Conservation (phyloP, 2,888 invertebrate species). For the Cremastinae sp. region DNA sequence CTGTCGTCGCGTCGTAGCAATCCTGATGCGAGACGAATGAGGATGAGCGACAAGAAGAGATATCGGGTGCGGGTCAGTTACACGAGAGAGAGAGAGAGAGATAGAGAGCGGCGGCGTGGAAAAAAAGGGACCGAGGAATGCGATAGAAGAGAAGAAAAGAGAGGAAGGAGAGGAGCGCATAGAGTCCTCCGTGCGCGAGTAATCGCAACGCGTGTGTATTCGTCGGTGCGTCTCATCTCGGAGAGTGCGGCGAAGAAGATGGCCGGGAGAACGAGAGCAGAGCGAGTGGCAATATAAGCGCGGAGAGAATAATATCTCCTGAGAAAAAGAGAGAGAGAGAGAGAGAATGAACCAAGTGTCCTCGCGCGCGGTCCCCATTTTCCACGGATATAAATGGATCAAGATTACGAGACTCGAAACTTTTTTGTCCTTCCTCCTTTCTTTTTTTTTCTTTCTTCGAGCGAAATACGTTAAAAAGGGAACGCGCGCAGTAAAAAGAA, state of each 20-base stretch:
- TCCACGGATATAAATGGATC: slow-evolving; percentile 48
- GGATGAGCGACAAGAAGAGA: neutral
- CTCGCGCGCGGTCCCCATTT: slow-evolving; percentile 34
- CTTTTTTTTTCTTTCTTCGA: slow-evolving; percentile 49
- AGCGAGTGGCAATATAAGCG: no score
- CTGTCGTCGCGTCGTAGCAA: no score
- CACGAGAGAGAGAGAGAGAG: neutral
- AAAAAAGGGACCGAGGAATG: neutral
- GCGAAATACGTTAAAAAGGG: slow-evolving; percentile 18
- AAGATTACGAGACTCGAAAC: slow-evolving; percentile 51
- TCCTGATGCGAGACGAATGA: neutral
- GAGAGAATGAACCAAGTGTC: slow-evolving; percentile 31
- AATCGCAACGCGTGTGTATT: slow-evolving; percentile 9
- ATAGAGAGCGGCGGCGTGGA: no score
- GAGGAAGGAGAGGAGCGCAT: neutral
- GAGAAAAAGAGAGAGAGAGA: neutral
- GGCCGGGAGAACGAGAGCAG: slow-evolving; percentile 16
- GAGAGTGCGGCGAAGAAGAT: slow-evolving; percentile 33
- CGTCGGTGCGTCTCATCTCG: slow-evolving; percentile 28
- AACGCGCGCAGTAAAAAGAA: neutral
- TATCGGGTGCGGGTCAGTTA: slow-evolving; percentile 32
- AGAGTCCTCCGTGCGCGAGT: slow-evolving; percentile 1
- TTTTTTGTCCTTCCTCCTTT: no score
- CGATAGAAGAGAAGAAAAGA: neutral
- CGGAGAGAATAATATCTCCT: no score